A percentile compares a stretch with the other conserved stretches of the same genome.
Conservation (phyloP, 2,113 vertebrate genomes). For the Bubo bubo region DNA sequence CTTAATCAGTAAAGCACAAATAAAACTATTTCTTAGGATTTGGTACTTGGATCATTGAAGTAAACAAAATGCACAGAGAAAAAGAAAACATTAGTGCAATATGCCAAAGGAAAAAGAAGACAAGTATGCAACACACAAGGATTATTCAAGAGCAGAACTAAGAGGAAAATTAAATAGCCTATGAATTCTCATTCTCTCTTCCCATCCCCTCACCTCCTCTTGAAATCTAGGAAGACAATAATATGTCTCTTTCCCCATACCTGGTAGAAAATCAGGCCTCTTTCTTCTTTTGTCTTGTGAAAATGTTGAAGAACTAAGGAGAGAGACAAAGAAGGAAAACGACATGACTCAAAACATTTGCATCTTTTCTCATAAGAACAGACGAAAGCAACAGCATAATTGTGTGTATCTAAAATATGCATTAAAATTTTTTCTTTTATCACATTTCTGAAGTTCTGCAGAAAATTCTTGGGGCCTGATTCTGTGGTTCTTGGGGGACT, state of each 20-base stretch:
- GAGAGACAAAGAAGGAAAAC: not conserved
- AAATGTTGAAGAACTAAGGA: not conserved
- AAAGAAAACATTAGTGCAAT: not conserved
- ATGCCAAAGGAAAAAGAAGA: not conserved
- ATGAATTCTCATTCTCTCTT: not conserved
- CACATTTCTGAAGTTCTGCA: not conserved
- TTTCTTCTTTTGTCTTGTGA: not conserved
- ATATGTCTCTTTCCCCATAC: not conserved
- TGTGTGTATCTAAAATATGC: not conserved
- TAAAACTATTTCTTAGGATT: not conserved
- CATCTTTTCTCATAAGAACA: not conserved
- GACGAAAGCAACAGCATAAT: not conserved
- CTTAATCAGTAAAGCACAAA: not conserved
- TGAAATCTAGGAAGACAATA: not conserved
- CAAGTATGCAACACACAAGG: not conserved
- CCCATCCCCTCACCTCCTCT: not conserved
- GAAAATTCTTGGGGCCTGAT: not conserved
- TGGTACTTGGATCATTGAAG: not conserved
- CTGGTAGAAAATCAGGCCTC: not conserved
- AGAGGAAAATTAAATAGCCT: not conserved
- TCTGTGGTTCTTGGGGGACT: not conserved
- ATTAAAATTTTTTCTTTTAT: not conserved
- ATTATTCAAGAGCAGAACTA: not conserved
- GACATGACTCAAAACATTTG: not conserved
- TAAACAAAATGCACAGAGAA: not conserved